Percentiles rank a stretch among this genome's conserved stretches.
Evolutionary conservation across 2,113 vertebrate genomes (phyloP).

Genomic region (Caranx melampygus): DNA sequence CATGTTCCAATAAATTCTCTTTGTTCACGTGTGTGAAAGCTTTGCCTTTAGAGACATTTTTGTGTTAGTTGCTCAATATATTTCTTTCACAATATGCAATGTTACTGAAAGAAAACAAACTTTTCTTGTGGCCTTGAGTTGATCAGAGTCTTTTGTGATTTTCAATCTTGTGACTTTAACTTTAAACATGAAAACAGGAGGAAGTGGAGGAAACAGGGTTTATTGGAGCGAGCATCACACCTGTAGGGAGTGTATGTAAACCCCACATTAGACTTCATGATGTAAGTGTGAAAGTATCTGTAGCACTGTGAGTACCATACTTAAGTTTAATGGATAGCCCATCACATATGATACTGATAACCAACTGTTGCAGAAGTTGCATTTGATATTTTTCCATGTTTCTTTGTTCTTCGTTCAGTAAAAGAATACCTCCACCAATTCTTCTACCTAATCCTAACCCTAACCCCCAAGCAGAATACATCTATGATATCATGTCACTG

Average conservation of each 20-base stretch:
- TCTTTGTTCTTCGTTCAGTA: background rate
- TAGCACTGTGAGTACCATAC: background rate
- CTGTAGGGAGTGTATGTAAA: background rate
- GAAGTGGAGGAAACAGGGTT: background rate
- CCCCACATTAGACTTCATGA: background rate
- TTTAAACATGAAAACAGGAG: background rate
- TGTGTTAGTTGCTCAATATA: background rate
- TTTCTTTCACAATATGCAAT: background rate
- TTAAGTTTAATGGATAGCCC: background rate
- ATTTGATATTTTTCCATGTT: background rate
- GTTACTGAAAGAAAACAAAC: background rate
- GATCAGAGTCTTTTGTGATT: background rate
- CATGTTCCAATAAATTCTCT: background rate
- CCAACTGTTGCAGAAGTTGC: slow-evolving; percentile 16
- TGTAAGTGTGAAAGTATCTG: background rate
- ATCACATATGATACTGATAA: slow-evolving; percentile 4
- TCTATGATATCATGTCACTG: background rate
- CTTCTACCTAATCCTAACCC: too few relatives aligned
- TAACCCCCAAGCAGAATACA: background rate
- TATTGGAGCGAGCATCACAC: background rate
- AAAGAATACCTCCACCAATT: background rate
- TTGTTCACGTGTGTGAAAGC: background rate
- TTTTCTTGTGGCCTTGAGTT: background rate
- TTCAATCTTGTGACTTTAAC: too few relatives aligned
- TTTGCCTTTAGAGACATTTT: too few relatives aligned